Conservation (phyloP, 2,113 vertebrate species). For the Notarius lentiginosus region DNA sequence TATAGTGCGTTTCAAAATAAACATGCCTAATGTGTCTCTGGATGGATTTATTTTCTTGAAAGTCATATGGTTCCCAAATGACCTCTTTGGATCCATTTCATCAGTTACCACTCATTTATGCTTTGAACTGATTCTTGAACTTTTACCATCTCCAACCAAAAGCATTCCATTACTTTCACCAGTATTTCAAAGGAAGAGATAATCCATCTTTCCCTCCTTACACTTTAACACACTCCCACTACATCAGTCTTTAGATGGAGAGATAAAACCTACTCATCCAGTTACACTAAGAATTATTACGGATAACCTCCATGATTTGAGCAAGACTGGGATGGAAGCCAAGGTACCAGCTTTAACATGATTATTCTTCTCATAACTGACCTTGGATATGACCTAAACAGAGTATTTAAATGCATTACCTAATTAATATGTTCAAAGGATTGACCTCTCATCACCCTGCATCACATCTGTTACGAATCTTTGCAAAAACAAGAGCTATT, state of each 20-base stretch:
- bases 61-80: background rate
- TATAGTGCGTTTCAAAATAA: background rate
- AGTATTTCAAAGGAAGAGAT: background rate
- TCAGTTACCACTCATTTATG: background rate
- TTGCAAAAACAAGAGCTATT: background rate
- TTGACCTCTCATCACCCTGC: conserved; percentile 31
- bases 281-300: conserved; percentile 55
- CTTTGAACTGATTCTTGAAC: background rate
- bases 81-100: background rate
- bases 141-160: background rate
- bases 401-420: conserved; percentile 49
- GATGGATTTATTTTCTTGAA: background rate
- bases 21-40: background rate
- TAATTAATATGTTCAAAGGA: conserved; percentile 50
- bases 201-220: conserved; percentile 32
- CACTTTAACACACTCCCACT: conserved; percentile 33
- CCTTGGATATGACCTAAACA: conserved; percentile 41
- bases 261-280: conserved; percentile 51
- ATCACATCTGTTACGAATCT: conserved; percentile 25
- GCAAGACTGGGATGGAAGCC: conserved; percentile 56
- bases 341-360: conserved; percentile 65
- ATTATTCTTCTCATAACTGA: conserved; percentile 52
- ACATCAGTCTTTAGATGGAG: conserved; percentile 48
- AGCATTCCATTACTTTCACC: background rate
- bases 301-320: conserved; percentile 42